Evolutionary conservation across 1,140 invertebrate species (phyloP).

Genomic region (Lordiphosa collinella): DNA sequence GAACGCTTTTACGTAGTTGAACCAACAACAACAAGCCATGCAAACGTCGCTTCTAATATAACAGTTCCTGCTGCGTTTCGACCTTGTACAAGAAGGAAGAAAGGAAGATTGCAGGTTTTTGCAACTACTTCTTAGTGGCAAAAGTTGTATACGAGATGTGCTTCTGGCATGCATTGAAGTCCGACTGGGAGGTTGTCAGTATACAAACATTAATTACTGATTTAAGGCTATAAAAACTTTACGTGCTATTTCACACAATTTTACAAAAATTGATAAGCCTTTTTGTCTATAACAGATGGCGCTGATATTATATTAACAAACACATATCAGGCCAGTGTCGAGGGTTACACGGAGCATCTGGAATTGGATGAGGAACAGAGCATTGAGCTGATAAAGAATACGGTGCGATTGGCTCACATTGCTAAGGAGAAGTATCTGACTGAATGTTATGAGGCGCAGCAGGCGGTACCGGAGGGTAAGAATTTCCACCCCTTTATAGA

Average conservation of each 20-base stretch:
- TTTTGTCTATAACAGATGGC: conserved; percentile 82
- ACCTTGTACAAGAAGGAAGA: no score
- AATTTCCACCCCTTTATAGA: not conserved
- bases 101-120: no score
- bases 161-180: no score
- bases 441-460: conserved; percentile 61
- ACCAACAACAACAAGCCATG: no score
- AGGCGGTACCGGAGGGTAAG: conserved; percentile 51
- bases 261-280: not conserved
- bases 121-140: no score
- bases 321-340: conserved; percentile 93
- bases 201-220: no score
- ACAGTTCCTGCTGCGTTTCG: no score
- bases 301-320: conserved; percentile 92
- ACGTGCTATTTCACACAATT: conserved; percentile 7
- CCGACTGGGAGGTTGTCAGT: no score
- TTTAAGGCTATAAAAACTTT: not conserved
- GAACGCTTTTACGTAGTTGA: no score
- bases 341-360: conserved; percentile 88
- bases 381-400: conserved; percentile 85
- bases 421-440: conserved; percentile 73
- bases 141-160: no score
- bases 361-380: conserved; percentile 84
- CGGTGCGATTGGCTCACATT: conserved; percentile 84
- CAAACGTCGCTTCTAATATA: no score